Conservation (phyloP, 1,140 invertebrate genomes). For the Drosophila aff. region DNA sequence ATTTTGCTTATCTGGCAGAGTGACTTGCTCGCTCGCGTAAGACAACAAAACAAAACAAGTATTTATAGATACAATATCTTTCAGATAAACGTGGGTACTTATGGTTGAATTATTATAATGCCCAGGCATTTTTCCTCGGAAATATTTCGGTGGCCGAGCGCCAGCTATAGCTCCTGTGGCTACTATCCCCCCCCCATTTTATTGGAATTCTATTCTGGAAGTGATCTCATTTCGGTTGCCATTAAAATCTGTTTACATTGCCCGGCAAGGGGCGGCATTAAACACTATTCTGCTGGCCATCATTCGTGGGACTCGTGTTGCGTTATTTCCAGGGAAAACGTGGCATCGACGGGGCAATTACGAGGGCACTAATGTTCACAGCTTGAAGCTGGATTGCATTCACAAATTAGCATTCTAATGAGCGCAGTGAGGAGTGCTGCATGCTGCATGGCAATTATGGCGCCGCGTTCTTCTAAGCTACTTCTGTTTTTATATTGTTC, state of each 20-base stretch:
- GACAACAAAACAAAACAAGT: constrained; percentile 12
- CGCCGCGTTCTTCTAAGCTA: constrained; percentile 38
- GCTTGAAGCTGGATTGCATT: constrained; percentile 68
- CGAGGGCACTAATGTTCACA: constrained; percentile 61
- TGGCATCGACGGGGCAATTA: constrained; percentile 44
- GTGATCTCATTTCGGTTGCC: constrained; percentile 38
- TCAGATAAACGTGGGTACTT: constrained; percentile 9
- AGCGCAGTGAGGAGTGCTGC: constrained; percentile 40
- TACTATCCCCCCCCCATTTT: neutral
- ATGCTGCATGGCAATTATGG: constrained; percentile 68
- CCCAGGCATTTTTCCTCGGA: neutral
- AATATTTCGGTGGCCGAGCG: constrained; percentile 1
- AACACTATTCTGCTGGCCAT: constrained; percentile 31
- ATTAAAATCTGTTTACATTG: constrained; percentile 50
- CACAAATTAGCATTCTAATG: constrained; percentile 80
- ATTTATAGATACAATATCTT: constrained; percentile 29
- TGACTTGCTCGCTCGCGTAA: constrained; percentile 2
- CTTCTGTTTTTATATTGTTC: constrained; percentile 1
- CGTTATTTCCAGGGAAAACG: constrained; percentile 49
- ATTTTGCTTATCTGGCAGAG: constrained; percentile 28
- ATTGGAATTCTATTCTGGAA: constrained; percentile 29
- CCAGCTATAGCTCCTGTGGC: neutral
- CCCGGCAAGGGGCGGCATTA: constrained; percentile 1
- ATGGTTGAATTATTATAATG: constrained; percentile 11
- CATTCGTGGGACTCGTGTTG: constrained; percentile 34